Evolutionary conservation across 1,140 invertebrate genomes (phyloP).

Genomic region (Armadillidium nasatum): DNA sequence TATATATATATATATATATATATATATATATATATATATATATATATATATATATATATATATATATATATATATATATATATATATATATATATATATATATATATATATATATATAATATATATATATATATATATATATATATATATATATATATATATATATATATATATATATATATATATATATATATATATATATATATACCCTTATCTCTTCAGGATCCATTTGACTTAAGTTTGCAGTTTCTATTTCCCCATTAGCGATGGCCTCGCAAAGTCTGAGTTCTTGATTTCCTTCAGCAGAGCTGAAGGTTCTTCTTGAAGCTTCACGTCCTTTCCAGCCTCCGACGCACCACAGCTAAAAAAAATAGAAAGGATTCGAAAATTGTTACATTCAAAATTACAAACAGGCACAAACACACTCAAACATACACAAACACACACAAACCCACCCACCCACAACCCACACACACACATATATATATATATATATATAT

Average conservation of each 20-base stretch:
- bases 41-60: conserved; percentile 19
- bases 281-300: conserved; percentile 45
- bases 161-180: neutral
- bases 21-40: conserved; percentile 4
- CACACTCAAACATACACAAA: too few relatives aligned
- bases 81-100: neutral
- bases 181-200: neutral
- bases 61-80: neutral
- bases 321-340: conserved; percentile 1
- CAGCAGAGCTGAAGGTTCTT: neutral
- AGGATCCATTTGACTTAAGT: conserved; percentile 41
- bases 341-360: neutral
- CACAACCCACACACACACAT: too few relatives aligned
- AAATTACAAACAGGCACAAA: neutral
- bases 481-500: too few relatives aligned
- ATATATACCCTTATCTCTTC: conserved; percentile 32
- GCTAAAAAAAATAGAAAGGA: neutral
- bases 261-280: conserved; percentile 61
- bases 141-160: conserved; percentile 19
- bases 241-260: conserved; percentile 29
- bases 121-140: conserved; percentile 22
- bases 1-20: neutral
- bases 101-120: neutral
- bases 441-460: too few relatives aligned
- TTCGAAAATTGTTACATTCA: neutral